Evolutionary conservation across 2,113 vertebrate genomes (phyloP).

Genomic region (Mellivora capensis): DNA sequence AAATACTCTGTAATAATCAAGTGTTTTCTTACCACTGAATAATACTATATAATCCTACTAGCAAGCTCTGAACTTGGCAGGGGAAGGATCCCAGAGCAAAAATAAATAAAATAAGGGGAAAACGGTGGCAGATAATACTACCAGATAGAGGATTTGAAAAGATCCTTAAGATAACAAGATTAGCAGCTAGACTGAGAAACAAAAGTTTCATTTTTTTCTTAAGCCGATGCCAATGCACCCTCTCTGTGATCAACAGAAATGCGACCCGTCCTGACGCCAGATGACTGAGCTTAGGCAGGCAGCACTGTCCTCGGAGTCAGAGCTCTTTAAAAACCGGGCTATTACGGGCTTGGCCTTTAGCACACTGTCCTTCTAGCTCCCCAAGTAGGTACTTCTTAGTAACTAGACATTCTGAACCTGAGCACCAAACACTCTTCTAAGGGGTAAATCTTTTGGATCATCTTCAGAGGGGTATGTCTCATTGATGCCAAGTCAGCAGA

Average conservation of each 20-base stretch:
- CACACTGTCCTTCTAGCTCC: not conserved
- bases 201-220: not conserved
- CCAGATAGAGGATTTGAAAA: constrained; percentile 18
- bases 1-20: not conserved
- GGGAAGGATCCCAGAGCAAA: not conserved
- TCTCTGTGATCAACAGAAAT: not conserved
- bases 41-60: not conserved
- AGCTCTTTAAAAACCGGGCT: not conserved
- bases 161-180: constrained; percentile 1
- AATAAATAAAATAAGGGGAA: not conserved
- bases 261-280: not conserved
- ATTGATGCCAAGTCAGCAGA: not conserved
- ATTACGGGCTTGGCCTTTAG: not conserved
- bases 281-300: not conserved
- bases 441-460: not conserved
- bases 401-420: not conserved
- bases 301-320: not conserved
- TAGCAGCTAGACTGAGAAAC: not conserved
- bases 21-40: not conserved
- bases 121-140: not conserved
- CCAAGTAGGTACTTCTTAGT: not conserved
- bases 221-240: not conserved
- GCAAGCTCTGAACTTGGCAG: not conserved
- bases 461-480: not conserved
- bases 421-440: not conserved